Conservation (phyloP, 1,140 invertebrate genomes). For the Meloidogyne exigua region DNA sequence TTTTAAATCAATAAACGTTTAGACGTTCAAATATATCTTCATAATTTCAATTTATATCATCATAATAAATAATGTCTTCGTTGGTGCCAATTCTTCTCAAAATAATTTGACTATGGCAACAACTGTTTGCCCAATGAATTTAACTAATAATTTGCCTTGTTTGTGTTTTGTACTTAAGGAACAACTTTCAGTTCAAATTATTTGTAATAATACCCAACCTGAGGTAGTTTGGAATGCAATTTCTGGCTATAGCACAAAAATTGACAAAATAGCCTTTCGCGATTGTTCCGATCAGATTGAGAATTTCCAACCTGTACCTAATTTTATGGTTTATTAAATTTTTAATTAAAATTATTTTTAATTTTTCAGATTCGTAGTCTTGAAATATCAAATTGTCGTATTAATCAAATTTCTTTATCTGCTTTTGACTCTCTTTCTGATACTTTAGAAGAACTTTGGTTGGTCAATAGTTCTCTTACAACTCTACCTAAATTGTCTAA, state of each 20-base stretch:
- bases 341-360: background rate
- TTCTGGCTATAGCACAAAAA: background rate
- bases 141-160: conserved; percentile 9
- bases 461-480: conserved; percentile 42
- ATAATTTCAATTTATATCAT: background rate
- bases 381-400: conserved; percentile 38
- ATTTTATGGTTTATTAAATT: background rate
- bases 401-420: conserved; percentile 24
- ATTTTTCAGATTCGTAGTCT: conserved; percentile 35
- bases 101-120: background rate
- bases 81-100: background rate
- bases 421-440: conserved; percentile 34
- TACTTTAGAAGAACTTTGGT: conserved; percentile 42
- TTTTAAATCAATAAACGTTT: background rate
- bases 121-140: conserved; percentile 19
- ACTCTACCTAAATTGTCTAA: conserved; percentile 33
- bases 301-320: conserved; percentile 4
- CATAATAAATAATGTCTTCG: background rate
- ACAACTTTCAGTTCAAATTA: conserved; percentile 16
- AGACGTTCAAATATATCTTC: background rate
- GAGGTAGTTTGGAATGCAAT: conserved; percentile 14
- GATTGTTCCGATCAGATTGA: conserved; percentile 3
- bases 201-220: conserved; percentile 11
- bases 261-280: conserved; percentile 15
- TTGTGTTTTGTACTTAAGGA: conserved; percentile 11